Percentiles rank a stretch among this genome's conserved stretches.
Conservation (phyloP, 2,113 vertebrate species). For the Rhinopithecus roxellana region DNA sequence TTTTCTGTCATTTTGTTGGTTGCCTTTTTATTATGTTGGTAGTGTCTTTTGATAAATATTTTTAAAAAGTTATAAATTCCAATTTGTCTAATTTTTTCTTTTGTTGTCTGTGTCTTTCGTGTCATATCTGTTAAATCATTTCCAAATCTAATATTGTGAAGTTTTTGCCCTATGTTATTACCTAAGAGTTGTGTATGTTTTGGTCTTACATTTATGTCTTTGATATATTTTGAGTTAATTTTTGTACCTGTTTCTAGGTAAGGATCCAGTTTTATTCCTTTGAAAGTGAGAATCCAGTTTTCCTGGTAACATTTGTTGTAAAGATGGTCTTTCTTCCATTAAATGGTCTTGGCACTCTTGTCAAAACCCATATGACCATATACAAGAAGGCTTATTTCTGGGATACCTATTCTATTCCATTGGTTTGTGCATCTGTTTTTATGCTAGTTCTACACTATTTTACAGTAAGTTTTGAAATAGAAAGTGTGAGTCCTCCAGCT, state of each 20-base stretch:
- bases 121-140: neutral
- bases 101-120: neutral
- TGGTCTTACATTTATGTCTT: neutral
- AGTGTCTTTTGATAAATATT: neutral
- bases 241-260: neutral
- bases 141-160: neutral
- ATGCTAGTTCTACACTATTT: neutral
- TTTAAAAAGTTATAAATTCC: neutral
- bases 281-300: neutral
- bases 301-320: neutral
- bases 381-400: neutral
- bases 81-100: neutral
- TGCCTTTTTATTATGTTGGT: neutral
- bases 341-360: neutral
- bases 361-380: neutral
- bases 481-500: neutral
- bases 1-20: neutral
- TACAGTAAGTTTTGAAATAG: neutral
- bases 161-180: neutral
- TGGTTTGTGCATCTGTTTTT: neutral
- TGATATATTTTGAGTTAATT: neutral
- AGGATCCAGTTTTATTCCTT: neutral
- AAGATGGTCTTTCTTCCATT: neutral
- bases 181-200: neutral
- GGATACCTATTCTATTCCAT: neutral